phyloP scores from a whole-genome alignment of 2,113 vertebrate species.

The Probosciger aterrimus region DNA sequence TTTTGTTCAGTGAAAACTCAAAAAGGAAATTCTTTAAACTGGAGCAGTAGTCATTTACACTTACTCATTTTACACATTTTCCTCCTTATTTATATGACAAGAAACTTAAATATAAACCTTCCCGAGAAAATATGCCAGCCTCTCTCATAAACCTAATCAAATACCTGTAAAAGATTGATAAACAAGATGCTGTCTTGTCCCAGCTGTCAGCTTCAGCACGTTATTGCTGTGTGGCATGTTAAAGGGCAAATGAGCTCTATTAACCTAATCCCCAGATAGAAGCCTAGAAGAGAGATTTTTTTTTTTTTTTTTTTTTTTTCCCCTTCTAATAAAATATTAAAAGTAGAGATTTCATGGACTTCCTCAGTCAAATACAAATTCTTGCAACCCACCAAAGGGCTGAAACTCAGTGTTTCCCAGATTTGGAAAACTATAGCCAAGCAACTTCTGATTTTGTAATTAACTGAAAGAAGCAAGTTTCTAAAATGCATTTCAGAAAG shows the following conservation, averaged over 20 bases:
- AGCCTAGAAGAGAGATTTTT: neutral
- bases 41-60: neutral
- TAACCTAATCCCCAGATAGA: neutral
- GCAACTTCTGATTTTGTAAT: neutral
- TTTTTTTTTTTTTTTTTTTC: neutral
- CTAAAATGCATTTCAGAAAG: neutral
- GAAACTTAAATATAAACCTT: neutral
- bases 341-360: neutral
- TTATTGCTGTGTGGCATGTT: neutral
- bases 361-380: neutral
- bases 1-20: neutral
- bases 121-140: neutral
- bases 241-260: neutral
- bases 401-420: neutral
- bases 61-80: neutral
- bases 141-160: neutral
- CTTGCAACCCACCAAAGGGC: neutral
- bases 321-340: neutral
- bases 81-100: neutral
- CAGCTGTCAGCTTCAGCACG: neutral
- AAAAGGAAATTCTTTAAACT: neutral
- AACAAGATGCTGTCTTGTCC: neutral
- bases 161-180: neutral
- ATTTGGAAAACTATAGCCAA: neutral
- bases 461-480: neutral